These are phyloP conservation scores for Harpalus rufipes DNA, from an alignment of 2,888 invertebrate genomes.

Conservation along the genomic window DNA sequence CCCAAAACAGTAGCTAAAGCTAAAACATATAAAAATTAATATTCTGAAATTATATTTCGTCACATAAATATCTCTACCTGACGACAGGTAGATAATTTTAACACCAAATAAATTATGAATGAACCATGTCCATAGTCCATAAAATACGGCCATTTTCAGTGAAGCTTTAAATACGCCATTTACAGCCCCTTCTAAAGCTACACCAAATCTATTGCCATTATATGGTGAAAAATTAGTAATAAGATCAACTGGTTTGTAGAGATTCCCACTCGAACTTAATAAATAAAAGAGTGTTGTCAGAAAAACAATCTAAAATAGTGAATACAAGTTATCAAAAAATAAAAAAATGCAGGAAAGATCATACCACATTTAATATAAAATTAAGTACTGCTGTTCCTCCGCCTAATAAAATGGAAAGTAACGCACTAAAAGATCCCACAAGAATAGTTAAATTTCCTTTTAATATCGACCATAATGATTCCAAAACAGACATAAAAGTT, in stretches of 20 bases:
- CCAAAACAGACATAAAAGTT: conserved; percentile 90
- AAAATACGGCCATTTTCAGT: conserved; percentile 97
- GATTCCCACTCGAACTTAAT: conserved; percentile 89
- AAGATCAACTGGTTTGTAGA: conserved; percentile 96
- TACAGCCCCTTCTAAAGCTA: conserved; percentile 91
- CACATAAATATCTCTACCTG: conserved; percentile 79
- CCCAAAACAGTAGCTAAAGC: conserved; percentile 95
- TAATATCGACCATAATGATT: conserved; percentile 93
- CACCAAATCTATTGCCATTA: conserved; percentile 83
- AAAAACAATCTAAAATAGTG: conserved; percentile 89
- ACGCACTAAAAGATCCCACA: conserved; percentile 90
- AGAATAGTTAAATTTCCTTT: conserved; percentile 94
- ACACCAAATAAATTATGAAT: conserved; percentile 96
- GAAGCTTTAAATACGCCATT: conserved; percentile 98
- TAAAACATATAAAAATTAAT: conserved; percentile 72
- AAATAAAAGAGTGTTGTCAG: conserved; percentile 98
- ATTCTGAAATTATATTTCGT: conserved; percentile 9
- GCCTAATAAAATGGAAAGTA: conserved; percentile 91
- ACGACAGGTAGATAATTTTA: conserved; percentile 96
- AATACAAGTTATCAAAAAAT: conserved; percentile 50
- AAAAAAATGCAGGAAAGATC: conserved; percentile 69
- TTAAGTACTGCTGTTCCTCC: conserved; percentile 94
- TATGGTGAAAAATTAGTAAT: conserved; percentile 90
- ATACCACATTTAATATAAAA: conserved; percentile 90
- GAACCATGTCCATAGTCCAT: conserved; percentile 99